phyloP scores from a whole-genome alignment of 2,113 vertebrate species.

The Dromaius novaehollandiae region DNA sequence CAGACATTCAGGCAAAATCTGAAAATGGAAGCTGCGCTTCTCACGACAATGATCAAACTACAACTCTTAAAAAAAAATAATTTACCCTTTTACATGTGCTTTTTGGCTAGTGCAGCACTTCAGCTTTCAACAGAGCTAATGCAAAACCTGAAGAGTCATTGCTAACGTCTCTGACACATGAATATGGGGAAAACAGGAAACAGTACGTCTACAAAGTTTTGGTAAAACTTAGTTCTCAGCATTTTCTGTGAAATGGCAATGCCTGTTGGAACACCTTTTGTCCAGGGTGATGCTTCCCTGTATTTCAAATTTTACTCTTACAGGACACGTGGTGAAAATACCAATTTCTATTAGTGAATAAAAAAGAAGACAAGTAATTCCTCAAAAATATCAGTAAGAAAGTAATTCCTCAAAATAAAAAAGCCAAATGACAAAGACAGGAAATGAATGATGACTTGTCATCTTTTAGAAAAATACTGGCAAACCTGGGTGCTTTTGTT shows the following conservation, averaged over 20 bases:
- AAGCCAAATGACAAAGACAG: slow-evolving; percentile 31
- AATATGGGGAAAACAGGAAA: not conserved
- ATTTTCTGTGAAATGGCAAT: not conserved
- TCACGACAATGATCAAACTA: not conserved
- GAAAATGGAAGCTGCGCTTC: not conserved
- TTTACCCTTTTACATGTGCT: not conserved
- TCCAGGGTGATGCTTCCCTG: not conserved
- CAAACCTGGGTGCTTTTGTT: slow-evolving; percentile 60
- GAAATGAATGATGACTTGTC: slow-evolving; percentile 60
- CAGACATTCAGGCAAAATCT: not conserved
- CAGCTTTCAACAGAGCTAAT: not conserved
- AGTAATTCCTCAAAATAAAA: slow-evolving; percentile 51
- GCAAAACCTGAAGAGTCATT: not conserved
- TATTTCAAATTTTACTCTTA: slow-evolving; percentile 3
- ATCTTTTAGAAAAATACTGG: slow-evolving; percentile 62
- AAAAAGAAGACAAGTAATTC: slow-evolving; percentile 18
- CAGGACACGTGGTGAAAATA: not conserved
- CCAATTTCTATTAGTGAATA: not conserved
- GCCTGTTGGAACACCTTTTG: not conserved
- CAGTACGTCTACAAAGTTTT: not conserved
- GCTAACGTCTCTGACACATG: not conserved
- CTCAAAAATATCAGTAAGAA: slow-evolving; percentile 2
- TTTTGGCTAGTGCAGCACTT: not conserved
- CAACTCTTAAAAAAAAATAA: not conserved
- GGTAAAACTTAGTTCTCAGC: not conserved